Percentiles rank a stretch among this genome's conserved stretches.
Evolutionary conservation across 2,888 invertebrate species (phyloP).

Genomic region (Cyaniris semiargus): DNA sequence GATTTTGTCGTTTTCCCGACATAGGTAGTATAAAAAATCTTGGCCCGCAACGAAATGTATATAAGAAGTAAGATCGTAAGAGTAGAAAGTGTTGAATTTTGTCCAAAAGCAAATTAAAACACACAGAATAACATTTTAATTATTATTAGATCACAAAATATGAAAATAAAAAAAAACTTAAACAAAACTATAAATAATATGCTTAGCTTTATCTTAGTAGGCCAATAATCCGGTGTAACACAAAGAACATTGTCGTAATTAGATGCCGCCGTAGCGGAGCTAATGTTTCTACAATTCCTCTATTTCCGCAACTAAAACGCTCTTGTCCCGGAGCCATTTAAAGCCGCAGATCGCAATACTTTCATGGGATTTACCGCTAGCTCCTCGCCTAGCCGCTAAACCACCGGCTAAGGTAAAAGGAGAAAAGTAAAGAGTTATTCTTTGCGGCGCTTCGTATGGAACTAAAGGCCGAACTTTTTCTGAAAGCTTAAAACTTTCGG

Average conservation of each 20-base stretch:
- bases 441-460: not conserved
- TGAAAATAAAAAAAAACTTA: too few relatives aligned
- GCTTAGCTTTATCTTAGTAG: not conserved
- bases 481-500: slow-evolving; percentile 17
- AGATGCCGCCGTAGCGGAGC: not conserved
- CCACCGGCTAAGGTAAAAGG: slow-evolving; percentile 20
- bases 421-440: not conserved
- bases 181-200: too few relatives aligned
- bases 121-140: too few relatives aligned
- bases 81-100: too few relatives aligned
- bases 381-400: slow-evolving; percentile 14
- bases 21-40: too few relatives aligned
- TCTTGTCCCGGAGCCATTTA: not conserved
- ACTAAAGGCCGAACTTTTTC: slow-evolving; percentile 1
- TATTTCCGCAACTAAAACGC: slow-evolving; percentile 11
- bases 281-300: slow-evolving; percentile 7
- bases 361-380: slow-evolving; percentile 20
- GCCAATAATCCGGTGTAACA: not conserved
- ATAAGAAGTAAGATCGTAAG: too few relatives aligned
- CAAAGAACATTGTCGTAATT: not conserved
- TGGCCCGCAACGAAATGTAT: too few relatives aligned
- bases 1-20: too few relatives aligned
- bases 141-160: too few relatives aligned
- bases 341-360: slow-evolving; percentile 20
- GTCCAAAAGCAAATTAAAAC: too few relatives aligned